Evolutionary conservation across 2,113 vertebrate genomes (phyloP).

Genomic region (Himantopus leucocephalus): DNA sequence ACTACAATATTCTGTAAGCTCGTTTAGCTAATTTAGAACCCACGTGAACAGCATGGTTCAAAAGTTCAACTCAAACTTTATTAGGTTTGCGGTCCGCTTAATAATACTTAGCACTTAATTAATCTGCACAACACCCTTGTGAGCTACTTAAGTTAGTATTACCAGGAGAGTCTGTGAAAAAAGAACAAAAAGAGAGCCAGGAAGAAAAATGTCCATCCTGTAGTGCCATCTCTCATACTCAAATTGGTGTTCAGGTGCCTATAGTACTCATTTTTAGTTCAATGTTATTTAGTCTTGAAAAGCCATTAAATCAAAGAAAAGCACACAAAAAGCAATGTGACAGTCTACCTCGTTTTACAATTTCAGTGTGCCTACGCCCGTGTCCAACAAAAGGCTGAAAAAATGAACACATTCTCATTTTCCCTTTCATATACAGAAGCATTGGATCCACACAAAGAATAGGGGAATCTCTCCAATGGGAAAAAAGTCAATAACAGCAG

Average conservation of each 20-base stretch:
- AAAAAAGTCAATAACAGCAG: background rate
- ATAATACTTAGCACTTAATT: conserved; percentile 68
- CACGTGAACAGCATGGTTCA: conserved; percentile 46
- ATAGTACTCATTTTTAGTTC: background rate
- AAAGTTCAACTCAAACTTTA: conserved; percentile 64
- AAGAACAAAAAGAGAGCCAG: background rate
- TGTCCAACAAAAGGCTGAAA: background rate
- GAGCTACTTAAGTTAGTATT: conserved; percentile 38
- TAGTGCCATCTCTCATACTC: background rate
- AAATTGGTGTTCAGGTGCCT: background rate
- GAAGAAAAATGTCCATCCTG: background rate
- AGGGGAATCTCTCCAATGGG: background rate
- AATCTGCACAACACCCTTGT: conserved; percentile 48
- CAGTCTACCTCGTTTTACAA: background rate
- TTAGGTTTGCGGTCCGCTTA: conserved; percentile 38
- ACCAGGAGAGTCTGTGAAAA: conserved; percentile 3
- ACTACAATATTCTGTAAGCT: conserved; percentile 46
- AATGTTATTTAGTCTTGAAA: background rate
- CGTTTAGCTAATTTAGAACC: conserved; percentile 53
- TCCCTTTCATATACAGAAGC: background rate
- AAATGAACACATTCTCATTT: background rate
- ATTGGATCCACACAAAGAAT: background rate
- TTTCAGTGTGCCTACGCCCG: background rate
- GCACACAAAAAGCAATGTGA: background rate
- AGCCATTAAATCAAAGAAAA: background rate